These are phyloP conservation scores for Nebria brevicollis DNA, from an alignment of 2,888 invertebrate genomes.

Conservation along the genomic window DNA sequence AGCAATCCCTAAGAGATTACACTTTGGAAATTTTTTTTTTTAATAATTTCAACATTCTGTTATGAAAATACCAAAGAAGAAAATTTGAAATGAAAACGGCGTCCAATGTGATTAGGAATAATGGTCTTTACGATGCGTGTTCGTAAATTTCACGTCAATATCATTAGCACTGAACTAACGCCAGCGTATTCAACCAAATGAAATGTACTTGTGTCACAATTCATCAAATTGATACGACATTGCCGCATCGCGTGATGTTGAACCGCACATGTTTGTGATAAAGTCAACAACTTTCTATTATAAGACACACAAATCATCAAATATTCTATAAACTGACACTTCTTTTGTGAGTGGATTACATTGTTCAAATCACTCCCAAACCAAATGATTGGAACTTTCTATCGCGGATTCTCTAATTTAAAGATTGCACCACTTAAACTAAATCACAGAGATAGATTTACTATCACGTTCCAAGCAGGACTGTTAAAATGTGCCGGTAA, in stretches of 20 bases:
- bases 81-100: not conserved
- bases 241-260: not conserved
- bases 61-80: not conserved
- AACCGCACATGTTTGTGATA: not conserved
- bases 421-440: constrained; percentile 14
- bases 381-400: constrained; percentile 14
- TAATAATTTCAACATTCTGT: no score
- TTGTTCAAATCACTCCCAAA: not conserved
- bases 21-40: no score
- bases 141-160: not conserved
- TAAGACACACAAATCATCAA: not conserved
- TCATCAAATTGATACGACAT: not conserved
- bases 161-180: not conserved
- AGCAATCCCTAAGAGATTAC: no score
- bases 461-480: constrained; percentile 22
- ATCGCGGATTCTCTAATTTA: constrained; percentile 24
- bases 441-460: constrained; percentile 10
- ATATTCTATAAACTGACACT: not conserved
- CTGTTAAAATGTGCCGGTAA: constrained; percentile 19
- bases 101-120: not conserved
- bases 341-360: constrained; percentile 3
- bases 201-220: not conserved
- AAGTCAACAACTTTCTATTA: not conserved
- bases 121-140: not conserved
- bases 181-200: not conserved